phyloP scores from a whole-genome alignment of 2,797 vertebrate genomes.

The Enteromius anoplus region DNA sequence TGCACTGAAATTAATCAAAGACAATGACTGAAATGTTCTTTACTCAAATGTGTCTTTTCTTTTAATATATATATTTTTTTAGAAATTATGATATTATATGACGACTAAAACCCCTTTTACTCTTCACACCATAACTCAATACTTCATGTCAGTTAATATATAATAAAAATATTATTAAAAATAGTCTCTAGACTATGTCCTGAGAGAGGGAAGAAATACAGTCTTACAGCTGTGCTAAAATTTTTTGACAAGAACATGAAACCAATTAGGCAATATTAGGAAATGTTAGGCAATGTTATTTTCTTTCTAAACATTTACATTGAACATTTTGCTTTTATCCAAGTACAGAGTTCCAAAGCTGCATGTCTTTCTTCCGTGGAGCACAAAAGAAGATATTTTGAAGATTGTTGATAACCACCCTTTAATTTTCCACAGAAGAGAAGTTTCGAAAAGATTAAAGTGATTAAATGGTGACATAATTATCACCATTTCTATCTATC shows the following conservation, averaged over 20 bases:
- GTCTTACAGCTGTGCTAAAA: background rate
- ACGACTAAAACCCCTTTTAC: background rate
- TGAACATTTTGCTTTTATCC: background rate
- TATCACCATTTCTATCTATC: background rate
- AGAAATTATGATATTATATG: background rate
- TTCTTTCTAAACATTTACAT: background rate
- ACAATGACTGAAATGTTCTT: background rate
- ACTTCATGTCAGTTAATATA: background rate
- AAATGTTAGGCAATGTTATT: background rate
- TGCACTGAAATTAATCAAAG: background rate
- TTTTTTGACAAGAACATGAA: background rate
- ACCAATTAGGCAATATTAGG: background rate
- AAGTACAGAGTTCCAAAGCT: background rate
- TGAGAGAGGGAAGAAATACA: background rate
- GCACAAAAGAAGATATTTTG: background rate
- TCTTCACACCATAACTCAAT: background rate
- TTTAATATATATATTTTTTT: background rate
- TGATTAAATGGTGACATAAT: background rate
- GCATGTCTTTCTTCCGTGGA: background rate
- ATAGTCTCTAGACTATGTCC: background rate
- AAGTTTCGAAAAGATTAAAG: background rate
- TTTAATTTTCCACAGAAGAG: background rate
- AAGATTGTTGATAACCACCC: background rate
- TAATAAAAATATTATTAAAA: background rate
- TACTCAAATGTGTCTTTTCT: background rate